A percentile compares a stretch with the other conserved stretches of the same genome.
Conservation (phyloP, 2,113 vertebrate species). For the Maccullochella peelii region DNA sequence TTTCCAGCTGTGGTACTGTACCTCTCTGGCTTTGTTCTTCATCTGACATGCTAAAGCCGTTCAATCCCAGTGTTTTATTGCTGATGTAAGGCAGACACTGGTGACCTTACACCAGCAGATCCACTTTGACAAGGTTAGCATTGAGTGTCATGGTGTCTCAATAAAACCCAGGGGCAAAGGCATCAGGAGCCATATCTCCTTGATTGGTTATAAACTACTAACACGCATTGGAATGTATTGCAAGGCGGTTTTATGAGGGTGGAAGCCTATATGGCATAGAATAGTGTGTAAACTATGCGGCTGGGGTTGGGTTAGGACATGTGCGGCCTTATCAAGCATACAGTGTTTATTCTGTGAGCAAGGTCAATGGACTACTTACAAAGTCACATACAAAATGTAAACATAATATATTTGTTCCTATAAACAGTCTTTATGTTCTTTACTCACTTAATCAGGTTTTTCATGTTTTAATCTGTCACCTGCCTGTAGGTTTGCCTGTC, state of each 20-base stretch:
- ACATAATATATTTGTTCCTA: not conserved
- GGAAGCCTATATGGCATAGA: not conserved
- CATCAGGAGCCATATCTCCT: constrained; percentile 20
- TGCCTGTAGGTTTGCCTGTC: not conserved
- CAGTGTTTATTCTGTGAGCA: constrained; percentile 12
- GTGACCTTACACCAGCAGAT: constrained; percentile 43
- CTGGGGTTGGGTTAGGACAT: not conserved
- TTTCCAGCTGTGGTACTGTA: not conserved
- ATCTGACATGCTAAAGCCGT: not conserved
- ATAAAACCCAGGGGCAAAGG: constrained; percentile 49
- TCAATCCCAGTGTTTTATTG: constrained; percentile 33
- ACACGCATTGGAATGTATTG: constrained; percentile 13
- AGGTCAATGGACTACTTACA: constrained; percentile 17
- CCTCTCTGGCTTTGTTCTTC: not conserved
- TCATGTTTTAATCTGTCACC: not conserved
- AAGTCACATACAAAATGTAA: constrained; percentile 2
- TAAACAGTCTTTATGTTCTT: not conserved
- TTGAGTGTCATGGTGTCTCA: constrained; percentile 27
- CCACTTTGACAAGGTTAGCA: constrained; percentile 44
- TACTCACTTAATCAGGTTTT: not conserved
- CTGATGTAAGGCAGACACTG: constrained; percentile 13
- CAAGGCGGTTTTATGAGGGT: constrained; percentile 43
- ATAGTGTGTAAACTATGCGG: constrained; percentile 32
- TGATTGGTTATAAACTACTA: constrained; percentile 41
- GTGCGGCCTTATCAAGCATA: constrained; percentile 4